Base-by-base conservation (phyloP, 2,797 vertebrate species). In the Aplochiton taeniatus region DNA sequence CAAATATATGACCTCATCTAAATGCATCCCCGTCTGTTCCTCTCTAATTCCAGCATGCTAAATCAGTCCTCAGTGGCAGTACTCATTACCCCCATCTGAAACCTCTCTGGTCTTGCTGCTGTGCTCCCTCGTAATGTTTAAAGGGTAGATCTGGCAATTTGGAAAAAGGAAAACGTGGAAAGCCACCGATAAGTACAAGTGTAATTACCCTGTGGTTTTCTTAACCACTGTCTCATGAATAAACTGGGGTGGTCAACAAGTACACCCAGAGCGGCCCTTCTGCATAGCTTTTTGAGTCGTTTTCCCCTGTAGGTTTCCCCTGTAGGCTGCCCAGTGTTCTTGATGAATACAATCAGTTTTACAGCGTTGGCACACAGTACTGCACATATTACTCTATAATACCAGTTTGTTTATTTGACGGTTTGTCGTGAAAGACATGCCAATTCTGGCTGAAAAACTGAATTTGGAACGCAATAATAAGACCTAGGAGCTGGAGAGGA, bases 1-100 rank as follows among this genome's bases (percentile, higher is more conserved):
- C 65, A 83, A 83, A 88, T 79, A 83, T 78, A 86, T 47, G 55
- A 61, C 73, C 58, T 65, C 65, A 73, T 83, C 77, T 80, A 80
- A 80, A 86, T 73, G 70, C 72, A 72, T 72, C 71, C 73, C 74
- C 76, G 76, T 81, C 83, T 66, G 72, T 76, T 69, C 57, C 74
- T 85, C 77, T 86, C 76, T 85, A 73, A 88, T 80, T 87, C 77
- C 66, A 72, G 76, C 77, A 56, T 7, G 75, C 83, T 86, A 85
- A 85, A 86, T 83, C 79, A 76, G 85, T 77, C 70, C 63, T 44
- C 31, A 71, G 69, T 74, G 73, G 79, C 78, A 79, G 79, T 67
- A 76, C 75, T 87, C 82, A 87, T 88, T 89, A 89, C 31, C 6
- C 31, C 69, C 83, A 81, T 87, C 86, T 87, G 84, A 87, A 85